These are phyloP conservation scores for Bagarius yarrelli DNA, from an alignment of 2,113 vertebrate genomes.

Conservation along the genomic window DNA sequence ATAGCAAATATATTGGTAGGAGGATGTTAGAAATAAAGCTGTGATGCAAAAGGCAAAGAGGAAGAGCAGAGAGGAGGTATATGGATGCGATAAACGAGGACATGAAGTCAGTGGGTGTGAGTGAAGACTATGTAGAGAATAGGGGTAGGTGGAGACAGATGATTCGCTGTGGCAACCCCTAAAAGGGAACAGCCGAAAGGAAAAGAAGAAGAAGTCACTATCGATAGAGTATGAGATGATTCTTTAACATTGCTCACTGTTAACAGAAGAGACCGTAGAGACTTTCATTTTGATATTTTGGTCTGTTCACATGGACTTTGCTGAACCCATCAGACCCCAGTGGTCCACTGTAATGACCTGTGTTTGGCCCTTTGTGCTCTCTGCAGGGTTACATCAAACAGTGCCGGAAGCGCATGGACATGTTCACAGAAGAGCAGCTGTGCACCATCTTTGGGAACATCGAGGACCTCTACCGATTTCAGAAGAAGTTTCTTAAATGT, in stretches of 20 bases:
- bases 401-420: conserved; percentile 89
- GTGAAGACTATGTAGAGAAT: no score
- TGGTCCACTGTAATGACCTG: background rate
- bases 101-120: no score
- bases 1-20: no score
- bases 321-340: background rate
- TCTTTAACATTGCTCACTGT: background rate
- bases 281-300: background rate
- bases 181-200: no score
- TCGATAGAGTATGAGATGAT: no score
- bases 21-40: no score
- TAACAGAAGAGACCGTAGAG: background rate
- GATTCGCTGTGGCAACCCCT: no score
- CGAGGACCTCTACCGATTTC: conserved; percentile 94
- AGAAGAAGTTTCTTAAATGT: conserved; percentile 87
- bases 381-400: conserved; percentile 91
- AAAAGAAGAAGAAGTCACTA: no score
- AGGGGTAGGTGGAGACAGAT: no score
- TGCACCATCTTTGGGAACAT: conserved; percentile 94
- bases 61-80: no score
- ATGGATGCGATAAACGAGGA: no score
- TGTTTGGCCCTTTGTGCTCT: background rate
- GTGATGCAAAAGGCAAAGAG: no score
- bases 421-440: conserved; percentile 94
- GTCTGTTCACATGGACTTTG: background rate